phyloP scores from a whole-genome alignment of 2,113 vertebrate species.

The Bubalus kerabau region DNA sequence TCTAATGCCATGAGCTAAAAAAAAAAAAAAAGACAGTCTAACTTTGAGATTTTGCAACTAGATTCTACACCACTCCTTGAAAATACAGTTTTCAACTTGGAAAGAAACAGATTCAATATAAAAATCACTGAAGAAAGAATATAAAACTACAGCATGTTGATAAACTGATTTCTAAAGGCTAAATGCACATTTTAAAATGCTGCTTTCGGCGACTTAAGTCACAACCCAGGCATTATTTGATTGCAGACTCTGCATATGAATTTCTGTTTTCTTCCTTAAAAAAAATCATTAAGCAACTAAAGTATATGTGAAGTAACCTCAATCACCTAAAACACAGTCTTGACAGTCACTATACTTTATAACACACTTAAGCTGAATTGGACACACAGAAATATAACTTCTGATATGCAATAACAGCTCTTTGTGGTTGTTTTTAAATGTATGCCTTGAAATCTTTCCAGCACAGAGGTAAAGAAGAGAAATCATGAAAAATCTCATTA shows the following conservation, averaged over 20 bases:
- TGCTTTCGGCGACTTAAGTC: not conserved
- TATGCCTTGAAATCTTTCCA: conserved; percentile 28
- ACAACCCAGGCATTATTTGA: not conserved
- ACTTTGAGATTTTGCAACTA: conserved; percentile 41
- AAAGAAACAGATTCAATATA: conserved; percentile 43
- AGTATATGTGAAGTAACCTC: not conserved
- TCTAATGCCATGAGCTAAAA: conserved; percentile 18
- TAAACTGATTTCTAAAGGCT: conserved; percentile 20
- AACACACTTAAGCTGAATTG: not conserved
- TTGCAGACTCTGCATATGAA: not conserved
- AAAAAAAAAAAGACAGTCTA: not conserved
- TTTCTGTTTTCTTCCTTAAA: conserved; percentile 19
- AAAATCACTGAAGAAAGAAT: conserved; percentile 38
- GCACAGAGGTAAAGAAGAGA: not conserved
- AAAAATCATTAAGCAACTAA: not conserved
- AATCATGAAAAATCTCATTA: not conserved
- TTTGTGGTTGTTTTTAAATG: conserved; percentile 4
- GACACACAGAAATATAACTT: not conserved
- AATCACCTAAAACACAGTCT: not conserved
- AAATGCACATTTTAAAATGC: not conserved
- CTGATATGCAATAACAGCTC: not conserved
- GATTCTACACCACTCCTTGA: not conserved
- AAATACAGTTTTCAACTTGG: conserved; percentile 33
- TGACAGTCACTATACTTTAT: not conserved
- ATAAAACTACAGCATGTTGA: conserved; percentile 6